phyloP scores from a whole-genome alignment of 1,140 invertebrate species.

The Holcopasites calliopsidis region DNA sequence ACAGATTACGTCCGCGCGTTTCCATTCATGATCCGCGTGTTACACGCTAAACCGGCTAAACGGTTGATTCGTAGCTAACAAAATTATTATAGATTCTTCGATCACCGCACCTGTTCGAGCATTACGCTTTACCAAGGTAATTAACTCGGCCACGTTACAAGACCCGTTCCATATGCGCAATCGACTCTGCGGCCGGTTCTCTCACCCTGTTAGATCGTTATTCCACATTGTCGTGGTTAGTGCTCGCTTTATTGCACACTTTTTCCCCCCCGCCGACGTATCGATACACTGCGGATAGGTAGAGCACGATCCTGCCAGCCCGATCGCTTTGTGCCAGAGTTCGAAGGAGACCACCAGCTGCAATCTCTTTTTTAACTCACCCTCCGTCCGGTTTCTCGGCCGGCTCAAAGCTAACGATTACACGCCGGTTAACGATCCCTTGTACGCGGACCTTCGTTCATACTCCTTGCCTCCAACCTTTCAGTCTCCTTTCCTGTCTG shows the following conservation, averaged over 20 bases:
- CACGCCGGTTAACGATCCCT: constrained; percentile 64
- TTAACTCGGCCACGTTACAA: constrained; percentile 41
- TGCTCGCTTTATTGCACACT: constrained; percentile 41
- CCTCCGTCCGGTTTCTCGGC: constrained; percentile 36
- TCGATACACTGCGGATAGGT: constrained; percentile 16
- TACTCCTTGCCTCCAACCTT: constrained; percentile 19
- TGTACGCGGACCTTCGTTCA: constrained; percentile 35
- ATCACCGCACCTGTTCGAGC: neutral
- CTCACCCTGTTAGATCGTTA: constrained; percentile 36
- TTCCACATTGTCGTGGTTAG: constrained; percentile 11
- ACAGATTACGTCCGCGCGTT: constrained; percentile 33
- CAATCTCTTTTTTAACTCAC: constrained; percentile 39
- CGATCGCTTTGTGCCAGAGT: constrained; percentile 32
- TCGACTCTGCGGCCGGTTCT: neutral
- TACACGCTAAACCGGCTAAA: neutral
- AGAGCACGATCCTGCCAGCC: constrained; percentile 15
- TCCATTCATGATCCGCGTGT: constrained; percentile 41
- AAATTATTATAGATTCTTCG: neutral
- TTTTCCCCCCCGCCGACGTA: constrained; percentile 21
- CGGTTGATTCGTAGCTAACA: neutral
- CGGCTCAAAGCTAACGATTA: constrained; percentile 67
- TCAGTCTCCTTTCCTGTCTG: constrained; percentile 23
- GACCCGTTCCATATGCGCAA: neutral
- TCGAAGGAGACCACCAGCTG: constrained; percentile 23
- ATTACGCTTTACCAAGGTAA: constrained; percentile 38